Conservation (phyloP, 2,113 vertebrate species). For the Strix aluco region DNA sequence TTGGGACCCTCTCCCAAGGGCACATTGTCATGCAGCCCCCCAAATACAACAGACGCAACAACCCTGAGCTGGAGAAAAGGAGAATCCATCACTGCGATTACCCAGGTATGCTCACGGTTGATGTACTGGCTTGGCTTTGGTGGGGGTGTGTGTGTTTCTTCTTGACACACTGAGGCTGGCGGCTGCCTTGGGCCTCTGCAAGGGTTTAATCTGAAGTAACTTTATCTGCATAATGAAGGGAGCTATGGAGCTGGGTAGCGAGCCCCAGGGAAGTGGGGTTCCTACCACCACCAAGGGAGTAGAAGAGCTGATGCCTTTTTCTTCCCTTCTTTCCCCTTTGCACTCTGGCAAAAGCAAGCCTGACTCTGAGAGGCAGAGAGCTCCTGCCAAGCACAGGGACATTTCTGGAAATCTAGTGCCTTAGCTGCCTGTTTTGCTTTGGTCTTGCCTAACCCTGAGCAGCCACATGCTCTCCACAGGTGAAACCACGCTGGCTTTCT, state of each 20-base stretch:
- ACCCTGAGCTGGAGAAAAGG: constrained; percentile 92
- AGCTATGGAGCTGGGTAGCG: not conserved
- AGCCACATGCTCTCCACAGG: not conserved
- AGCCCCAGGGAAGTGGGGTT: not conserved
- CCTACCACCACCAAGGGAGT: not conserved
- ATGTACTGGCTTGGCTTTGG: not conserved
- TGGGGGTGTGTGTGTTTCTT: not conserved
- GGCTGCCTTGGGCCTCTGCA: not conserved
- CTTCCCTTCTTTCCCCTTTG: not conserved
- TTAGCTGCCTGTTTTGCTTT: rapidly evolving
- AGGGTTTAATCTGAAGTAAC: not conserved
- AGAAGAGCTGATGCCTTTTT: not conserved
- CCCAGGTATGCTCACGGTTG: constrained; percentile 65
- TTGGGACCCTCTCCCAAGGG: constrained; percentile 75
- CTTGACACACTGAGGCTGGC: not conserved
- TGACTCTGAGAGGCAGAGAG: not conserved
- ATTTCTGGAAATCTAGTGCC: not conserved
- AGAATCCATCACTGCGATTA: constrained; percentile 90
- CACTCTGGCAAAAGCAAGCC: not conserved
- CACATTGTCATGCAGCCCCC: constrained; percentile 81
- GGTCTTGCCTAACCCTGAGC: not conserved
- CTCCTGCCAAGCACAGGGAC: not conserved
- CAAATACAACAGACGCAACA: constrained; percentile 89
- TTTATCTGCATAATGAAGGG: not conserved
- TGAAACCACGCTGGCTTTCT: not conserved